Conservation (phyloP, 1,140 invertebrate genomes). For the Drosophila busckii region DNA sequence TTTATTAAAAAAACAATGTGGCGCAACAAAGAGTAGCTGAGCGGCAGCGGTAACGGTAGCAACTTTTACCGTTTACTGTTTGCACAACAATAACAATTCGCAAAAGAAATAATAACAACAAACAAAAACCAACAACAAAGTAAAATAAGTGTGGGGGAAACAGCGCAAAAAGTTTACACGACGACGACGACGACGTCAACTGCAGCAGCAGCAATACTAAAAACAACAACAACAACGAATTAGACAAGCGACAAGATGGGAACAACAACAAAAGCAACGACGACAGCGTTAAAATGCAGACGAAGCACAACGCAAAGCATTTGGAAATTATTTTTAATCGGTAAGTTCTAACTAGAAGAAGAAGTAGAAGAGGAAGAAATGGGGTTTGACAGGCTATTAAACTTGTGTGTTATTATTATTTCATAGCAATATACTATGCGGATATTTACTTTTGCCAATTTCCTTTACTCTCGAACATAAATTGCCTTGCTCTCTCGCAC, state of each 20-base stretch:
- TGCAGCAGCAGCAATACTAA: conserved; percentile 21
- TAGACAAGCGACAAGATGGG: conserved; percentile 31
- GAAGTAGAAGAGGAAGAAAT: too few relatives aligned
- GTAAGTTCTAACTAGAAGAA: conserved; percentile 32
- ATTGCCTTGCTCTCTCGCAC: too few relatives aligned
- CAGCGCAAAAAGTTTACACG: conserved; percentile 21
- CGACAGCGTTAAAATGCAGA: background rate
- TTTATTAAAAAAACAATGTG: too few relatives aligned
- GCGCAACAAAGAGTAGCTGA: too few relatives aligned
- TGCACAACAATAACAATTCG: too few relatives aligned
- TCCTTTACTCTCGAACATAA: too few relatives aligned
- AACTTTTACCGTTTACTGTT: too few relatives aligned
- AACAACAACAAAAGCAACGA: conserved; percentile 18
- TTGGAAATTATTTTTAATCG: conserved; percentile 61
- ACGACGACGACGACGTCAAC: conserved; percentile 34
- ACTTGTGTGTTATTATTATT: too few relatives aligned
- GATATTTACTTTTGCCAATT: too few relatives aligned
- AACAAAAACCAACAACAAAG: background rate
- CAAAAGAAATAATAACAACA: background rate
- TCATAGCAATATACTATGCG: too few relatives aligned
- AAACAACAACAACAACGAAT: conserved; percentile 19
- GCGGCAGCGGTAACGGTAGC: too few relatives aligned
- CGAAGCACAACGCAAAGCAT: conserved; percentile 24
- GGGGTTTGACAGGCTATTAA: too few relatives aligned
- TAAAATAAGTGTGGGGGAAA: background rate